A percentile compares a stretch with the other conserved stretches of the same genome.
These are phyloP conservation scores for Vulpes ferrilata DNA, from an alignment of 2,113 vertebrate genomes.

Conservation along the genomic window DNA sequence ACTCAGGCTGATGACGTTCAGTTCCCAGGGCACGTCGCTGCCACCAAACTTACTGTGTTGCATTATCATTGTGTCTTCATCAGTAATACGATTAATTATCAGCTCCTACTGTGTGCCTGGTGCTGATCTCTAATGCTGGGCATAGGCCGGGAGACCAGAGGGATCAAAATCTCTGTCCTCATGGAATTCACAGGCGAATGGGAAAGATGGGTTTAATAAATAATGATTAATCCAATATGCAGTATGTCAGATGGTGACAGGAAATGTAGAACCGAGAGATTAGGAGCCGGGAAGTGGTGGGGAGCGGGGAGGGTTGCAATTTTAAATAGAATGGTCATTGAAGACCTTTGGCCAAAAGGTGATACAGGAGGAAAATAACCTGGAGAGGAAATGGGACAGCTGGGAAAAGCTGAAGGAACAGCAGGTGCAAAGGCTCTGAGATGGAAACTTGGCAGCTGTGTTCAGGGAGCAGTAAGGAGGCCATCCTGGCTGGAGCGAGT, in stretches of 20 bases:
- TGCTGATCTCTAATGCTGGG: not conserved
- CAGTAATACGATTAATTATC: not conserved
- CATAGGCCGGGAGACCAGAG: not conserved
- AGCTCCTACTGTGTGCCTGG: not conserved
- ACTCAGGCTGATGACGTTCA: not conserved
- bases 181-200: not conserved
- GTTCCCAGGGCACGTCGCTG: not conserved
- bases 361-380: not conserved
- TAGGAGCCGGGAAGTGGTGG: not conserved
- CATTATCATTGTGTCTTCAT: not conserved
- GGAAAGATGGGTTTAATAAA: not conserved
- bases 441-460: not conserved
- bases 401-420: not conserved
- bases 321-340: not conserved
- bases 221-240: not conserved
- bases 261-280: not conserved
- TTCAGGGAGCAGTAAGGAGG: not conserved
- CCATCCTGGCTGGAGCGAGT: not conserved
- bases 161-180: not conserved
- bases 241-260: not conserved
- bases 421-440: not conserved
- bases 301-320: fast-evolving
- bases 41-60: not conserved
- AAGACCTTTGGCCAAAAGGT: not conserved
- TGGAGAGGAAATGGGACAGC: not conserved